These are phyloP conservation scores for Grallaria varia DNA, from an alignment of 2,113 vertebrate species.

Conservation along the genomic window DNA sequence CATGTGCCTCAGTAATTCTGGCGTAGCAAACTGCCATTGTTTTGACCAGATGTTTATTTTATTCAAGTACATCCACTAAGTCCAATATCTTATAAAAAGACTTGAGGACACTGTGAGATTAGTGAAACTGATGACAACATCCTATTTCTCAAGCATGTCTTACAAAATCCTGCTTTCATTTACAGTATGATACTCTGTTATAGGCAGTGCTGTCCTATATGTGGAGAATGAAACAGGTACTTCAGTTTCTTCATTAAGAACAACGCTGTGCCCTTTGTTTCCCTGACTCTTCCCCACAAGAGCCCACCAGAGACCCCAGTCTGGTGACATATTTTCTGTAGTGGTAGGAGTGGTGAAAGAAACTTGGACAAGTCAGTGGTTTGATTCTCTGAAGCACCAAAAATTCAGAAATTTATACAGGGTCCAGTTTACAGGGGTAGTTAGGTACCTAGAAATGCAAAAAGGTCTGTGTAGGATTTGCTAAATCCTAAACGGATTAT, in stretches of 20 bases:
- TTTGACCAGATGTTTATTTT: slow-evolving; percentile 29
- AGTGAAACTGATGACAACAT: background rate
- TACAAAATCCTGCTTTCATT: background rate
- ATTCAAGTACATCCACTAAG: background rate
- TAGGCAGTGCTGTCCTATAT: background rate
- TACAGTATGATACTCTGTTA: background rate
- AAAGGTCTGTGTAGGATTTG: slow-evolving; percentile 29
- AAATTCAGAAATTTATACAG: background rate
- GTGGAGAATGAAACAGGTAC: background rate
- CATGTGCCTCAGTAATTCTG: background rate
- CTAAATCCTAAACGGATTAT: slow-evolving; percentile 57
- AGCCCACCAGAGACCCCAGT: background rate
- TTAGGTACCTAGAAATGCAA: background rate
- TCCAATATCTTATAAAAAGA: background rate
- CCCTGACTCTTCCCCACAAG: background rate
- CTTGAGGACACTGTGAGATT: background rate
- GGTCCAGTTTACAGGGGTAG: background rate
- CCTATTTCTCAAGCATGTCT: background rate
- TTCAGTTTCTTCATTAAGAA: background rate
- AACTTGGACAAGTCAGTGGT: background rate
- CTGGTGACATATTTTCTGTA: background rate
- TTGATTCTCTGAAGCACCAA: background rate
- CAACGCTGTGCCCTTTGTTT: background rate
- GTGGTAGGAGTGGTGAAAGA: background rate
- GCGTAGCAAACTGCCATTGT: background rate